Base-by-base conservation (phyloP, 1,140 invertebrate species). In the Mizuhopecten yessoensis region DNA sequence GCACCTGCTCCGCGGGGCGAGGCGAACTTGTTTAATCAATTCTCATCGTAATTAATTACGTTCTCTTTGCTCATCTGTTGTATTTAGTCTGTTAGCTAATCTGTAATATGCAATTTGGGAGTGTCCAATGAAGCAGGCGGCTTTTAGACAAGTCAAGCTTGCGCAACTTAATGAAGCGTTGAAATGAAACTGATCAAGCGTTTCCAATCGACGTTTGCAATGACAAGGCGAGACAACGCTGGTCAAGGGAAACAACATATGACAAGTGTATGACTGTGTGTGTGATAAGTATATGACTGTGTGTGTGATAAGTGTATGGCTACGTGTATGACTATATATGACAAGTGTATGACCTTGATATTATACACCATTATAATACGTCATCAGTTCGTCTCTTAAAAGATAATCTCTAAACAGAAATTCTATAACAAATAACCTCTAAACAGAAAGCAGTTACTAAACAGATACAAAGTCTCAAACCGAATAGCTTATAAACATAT, bases 81-180 rank as follows among this genome's bases (percentile, higher is more conserved):
- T 75, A 75, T 75, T 75, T 75, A 75, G 57, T 29, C 23, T 29
- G 57, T 75, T 75, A 75, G 57, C 57, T 75, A 29, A 75, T 75
- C 57, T 29, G 5, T n/a, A 29, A 75, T 75, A 75, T 45, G 42
- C 17, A 45, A 45, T 45, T 29, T 75, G 57, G 57, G n/a, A 75
- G n/a, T 29, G 17, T 0, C n/a, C 57, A 75, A 29, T 75, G 57
- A 75, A 75, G 9, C 57, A 75, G 17, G 3, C 23, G 23, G 57
- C 57, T 29, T 13, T 29, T 29, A 75, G 57, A 75, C 57, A 75
- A 75, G 23, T 75, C 57, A 75, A 75, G 57, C 57, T 75, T 75
- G 57, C 29, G 57, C 57, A 29, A 75, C 57, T 23, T 29, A 75
- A 75, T 75, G 57, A 75, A 75, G 57, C 57, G n/a, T 75, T 5